A percentile compares a stretch with the other conserved stretches of the same genome.
Conservation (phyloP, 2,797 vertebrate species). For the Microctenopoma steveboyesi region DNA sequence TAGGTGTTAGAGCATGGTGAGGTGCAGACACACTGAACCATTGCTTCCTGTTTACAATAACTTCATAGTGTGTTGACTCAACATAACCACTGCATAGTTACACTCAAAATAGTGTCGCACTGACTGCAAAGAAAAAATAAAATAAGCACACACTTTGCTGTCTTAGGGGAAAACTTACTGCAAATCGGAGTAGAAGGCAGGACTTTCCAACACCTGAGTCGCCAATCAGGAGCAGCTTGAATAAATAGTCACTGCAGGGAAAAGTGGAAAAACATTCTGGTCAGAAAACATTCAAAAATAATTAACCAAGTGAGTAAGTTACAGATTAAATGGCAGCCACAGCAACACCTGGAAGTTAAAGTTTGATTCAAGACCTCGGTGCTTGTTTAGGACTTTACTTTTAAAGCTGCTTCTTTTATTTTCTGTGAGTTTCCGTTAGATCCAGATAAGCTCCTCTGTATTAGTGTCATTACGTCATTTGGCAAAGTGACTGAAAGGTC, state of each 20-base stretch:
- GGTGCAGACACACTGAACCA: neutral
- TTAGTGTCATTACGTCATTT: neutral
- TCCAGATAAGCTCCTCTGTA: slow-evolving; percentile 1
- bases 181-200: slow-evolving; percentile 97
- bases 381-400: neutral
- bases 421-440: neutral
- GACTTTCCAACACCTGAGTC: slow-evolving; percentile 98
- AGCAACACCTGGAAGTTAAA: neutral
- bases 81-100: neutral
- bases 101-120: neutral
- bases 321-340: neutral
- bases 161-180: slow-evolving; percentile 86
- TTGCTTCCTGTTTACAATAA: neutral
- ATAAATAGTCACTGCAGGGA: slow-evolving; percentile 93
- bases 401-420: neutral
- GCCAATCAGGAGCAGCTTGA: slow-evolving; percentile 98
- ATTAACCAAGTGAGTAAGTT: slow-evolving; percentile 11
- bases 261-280: neutral
- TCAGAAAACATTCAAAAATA: slow-evolving; percentile 8
- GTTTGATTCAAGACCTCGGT: neutral
- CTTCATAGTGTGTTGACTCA: neutral
- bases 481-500: neutral
- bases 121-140: neutral
- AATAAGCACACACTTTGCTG: neutral
- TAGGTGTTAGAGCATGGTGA: neutral